Percentiles rank a stretch among this genome's conserved stretches.
These are phyloP conservation scores for Gnathonemus longibarbis DNA, from an alignment of 2,113 vertebrate genomes.

Conservation along the genomic window DNA sequence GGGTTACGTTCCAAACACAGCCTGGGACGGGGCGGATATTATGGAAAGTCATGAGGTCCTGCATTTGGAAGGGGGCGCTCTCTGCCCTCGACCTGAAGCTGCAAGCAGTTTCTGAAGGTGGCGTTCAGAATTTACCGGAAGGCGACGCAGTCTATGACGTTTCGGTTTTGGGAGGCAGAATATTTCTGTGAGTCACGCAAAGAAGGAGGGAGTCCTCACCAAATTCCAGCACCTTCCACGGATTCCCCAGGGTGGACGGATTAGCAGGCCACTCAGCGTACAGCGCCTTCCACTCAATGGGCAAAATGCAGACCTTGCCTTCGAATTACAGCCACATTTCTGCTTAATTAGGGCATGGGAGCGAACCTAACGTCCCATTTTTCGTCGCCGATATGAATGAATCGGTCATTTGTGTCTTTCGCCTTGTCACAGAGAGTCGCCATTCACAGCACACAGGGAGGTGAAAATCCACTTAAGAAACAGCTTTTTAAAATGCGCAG, in stretches of 20 bases:
- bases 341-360: not conserved
- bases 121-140: not conserved
- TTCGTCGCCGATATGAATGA: not conserved
- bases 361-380: not conserved
- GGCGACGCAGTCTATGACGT: not conserved
- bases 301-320: conserved; percentile 9
- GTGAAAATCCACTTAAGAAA: not conserved
- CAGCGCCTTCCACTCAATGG: conserved; percentile 21
- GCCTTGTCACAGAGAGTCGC: not conserved
- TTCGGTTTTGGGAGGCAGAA: conserved; percentile 21
- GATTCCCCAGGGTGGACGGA: not conserved
- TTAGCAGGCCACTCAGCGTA: conserved; percentile 23
- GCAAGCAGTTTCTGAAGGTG: not conserved
- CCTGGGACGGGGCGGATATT: not conserved
- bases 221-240: conserved; percentile 11
- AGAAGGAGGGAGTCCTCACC: conserved; percentile 24
- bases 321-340: conserved; percentile 12
- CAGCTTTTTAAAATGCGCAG: not conserved
- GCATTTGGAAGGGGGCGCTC: not conserved
- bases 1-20: not conserved
- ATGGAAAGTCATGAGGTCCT: not conserved
- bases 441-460: not conserved
- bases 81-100: not conserved
- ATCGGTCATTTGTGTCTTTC: too few relatives aligned
- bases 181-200: conserved; percentile 43